phyloP scores from a whole-genome alignment of 30 jellyfish, hydroid and myxozoan genomes.

The Nemopilema nomurai region DNA sequence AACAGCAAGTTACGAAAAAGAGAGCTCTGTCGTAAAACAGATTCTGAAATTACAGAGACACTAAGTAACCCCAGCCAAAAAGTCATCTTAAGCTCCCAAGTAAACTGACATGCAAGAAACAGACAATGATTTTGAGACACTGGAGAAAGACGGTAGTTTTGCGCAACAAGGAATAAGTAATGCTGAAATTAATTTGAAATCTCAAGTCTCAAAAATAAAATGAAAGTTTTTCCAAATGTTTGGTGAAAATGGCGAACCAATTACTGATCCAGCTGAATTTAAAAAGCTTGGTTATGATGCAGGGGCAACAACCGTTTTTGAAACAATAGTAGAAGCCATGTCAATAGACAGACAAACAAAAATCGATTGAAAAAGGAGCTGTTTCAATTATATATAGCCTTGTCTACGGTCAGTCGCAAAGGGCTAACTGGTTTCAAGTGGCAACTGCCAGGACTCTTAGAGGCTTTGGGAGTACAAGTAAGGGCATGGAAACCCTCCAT shows the following conservation, averaged over 20 bases:
- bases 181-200: neutral
- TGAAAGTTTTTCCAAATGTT: neutral
- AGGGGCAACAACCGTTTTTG: slow-evolving; percentile 43
- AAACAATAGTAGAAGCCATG: slow-evolving; percentile 16
- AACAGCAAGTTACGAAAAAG: neutral
- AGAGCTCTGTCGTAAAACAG: neutral
- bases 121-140: neutral
- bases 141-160: neutral
- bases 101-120: neutral
- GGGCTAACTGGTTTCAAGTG: slow-evolving; percentile 25
- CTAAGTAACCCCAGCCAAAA: slow-evolving; percentile 3
- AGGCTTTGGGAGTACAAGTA: slow-evolving; percentile 4
- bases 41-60: neutral
- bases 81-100: slow-evolving; percentile 1
- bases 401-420: slow-evolving; percentile 30
- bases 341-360: slow-evolving; percentile 4
- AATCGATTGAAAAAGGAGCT: slow-evolving; percentile 24
- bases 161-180: neutral
- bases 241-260: slow-evolving; percentile 26
- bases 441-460: slow-evolving; percentile 11
- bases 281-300: slow-evolving; percentile 19
- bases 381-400: slow-evolving; percentile 14
- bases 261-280: slow-evolving; percentile 22
- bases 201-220: neutral
- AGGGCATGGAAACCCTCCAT: slow-evolving; percentile 2